A percentile compares a stretch with the other conserved stretches of the same genome.
These are phyloP conservation scores for Aleiodes testaceus DNA, from an alignment of 2,888 invertebrate genomes.

Conservation along the genomic window DNA sequence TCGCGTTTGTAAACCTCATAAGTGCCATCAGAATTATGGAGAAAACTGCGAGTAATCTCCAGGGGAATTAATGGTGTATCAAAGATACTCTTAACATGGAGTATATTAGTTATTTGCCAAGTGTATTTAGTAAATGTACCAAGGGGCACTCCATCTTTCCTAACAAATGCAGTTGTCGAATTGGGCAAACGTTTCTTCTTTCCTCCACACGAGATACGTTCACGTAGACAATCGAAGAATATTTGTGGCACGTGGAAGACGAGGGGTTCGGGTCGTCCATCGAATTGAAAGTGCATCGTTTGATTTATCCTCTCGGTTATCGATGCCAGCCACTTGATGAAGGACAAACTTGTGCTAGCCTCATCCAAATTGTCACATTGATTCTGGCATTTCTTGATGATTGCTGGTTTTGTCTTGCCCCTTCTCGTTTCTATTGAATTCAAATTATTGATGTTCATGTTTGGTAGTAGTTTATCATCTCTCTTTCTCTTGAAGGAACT, in stretches of 20 bases:
- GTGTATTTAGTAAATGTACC: slow-evolving; percentile 82
- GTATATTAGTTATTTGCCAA: slow-evolving; percentile 82
- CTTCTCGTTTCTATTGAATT: slow-evolving; percentile 66
- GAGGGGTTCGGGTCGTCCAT: slow-evolving; percentile 79
- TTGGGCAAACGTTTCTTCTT: slow-evolving; percentile 80
- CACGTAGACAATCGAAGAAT: slow-evolving; percentile 83
- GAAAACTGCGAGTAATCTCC: slow-evolving; percentile 79
- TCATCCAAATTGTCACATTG: slow-evolving; percentile 66
- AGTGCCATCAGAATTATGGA: slow-evolving; percentile 78
- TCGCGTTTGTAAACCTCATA: slow-evolving; percentile 74
- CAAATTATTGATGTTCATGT: slow-evolving; percentile 60
- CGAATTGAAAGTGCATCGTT: slow-evolving; percentile 81
- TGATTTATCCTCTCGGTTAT: slow-evolving; percentile 86
- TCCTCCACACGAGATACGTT: slow-evolving; percentile 79
- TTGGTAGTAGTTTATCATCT: slow-evolving; percentile 59
- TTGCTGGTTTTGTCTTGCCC: slow-evolving; percentile 62
- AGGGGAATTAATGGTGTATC: slow-evolving; percentile 79
- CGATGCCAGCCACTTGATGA: slow-evolving; percentile 83
- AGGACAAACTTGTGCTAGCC: slow-evolving; percentile 72
- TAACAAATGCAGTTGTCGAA: slow-evolving; percentile 76
- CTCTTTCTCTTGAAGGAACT: slow-evolving; percentile 65
- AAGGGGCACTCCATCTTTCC: slow-evolving; percentile 77
- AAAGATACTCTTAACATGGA: slow-evolving; percentile 84
- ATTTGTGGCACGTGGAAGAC: slow-evolving; percentile 82
- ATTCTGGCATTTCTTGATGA: slow-evolving; percentile 64